Evolutionary conservation across 2,888 invertebrate genomes (phyloP).

Genomic region (Macropis europaea): DNA sequence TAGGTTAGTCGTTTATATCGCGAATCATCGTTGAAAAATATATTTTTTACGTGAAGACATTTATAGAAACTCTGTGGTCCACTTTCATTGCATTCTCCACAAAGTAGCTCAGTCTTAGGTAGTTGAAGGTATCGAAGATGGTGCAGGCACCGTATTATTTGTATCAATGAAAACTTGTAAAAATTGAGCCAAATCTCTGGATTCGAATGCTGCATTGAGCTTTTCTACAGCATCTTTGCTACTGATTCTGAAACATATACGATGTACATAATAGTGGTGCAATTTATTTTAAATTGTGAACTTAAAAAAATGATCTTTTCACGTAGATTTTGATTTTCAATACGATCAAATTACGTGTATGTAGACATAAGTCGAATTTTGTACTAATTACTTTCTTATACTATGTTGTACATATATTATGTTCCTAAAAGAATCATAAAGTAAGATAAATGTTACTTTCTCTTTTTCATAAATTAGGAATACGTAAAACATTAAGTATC

Average conservation of each 20-base stretch:
- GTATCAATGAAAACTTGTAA: conserved; percentile 69
- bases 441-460: too few relatives aligned
- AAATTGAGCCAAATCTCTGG: conserved; percentile 67
- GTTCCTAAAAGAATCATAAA: conserved; percentile 9
- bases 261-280: neutral
- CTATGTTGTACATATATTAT: neutral
- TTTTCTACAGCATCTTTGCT: conserved; percentile 70
- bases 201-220: conserved; percentile 68
- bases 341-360: too few relatives aligned
- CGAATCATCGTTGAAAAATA: conserved; percentile 75
- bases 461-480: too few relatives aligned
- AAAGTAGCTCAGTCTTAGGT: conserved; percentile 13
- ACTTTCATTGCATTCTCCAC: conserved; percentile 44
- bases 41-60: conserved; percentile 78
- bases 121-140: conserved; percentile 31
- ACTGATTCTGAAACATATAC: conserved; percentile 65
- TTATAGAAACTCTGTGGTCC: conserved; percentile 68
- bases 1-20: conserved; percentile 68
- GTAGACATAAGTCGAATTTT: neutral
- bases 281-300: conserved; percentile 8
- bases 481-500: neutral
- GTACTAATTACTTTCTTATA: neutral
- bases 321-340: neutral
- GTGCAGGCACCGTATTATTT: conserved; percentile 30
- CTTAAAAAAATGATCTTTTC: neutral